Evolutionary conservation across 2,113 vertebrate genomes (phyloP).

Genomic region (Trichomycterus rosablanca): DNA sequence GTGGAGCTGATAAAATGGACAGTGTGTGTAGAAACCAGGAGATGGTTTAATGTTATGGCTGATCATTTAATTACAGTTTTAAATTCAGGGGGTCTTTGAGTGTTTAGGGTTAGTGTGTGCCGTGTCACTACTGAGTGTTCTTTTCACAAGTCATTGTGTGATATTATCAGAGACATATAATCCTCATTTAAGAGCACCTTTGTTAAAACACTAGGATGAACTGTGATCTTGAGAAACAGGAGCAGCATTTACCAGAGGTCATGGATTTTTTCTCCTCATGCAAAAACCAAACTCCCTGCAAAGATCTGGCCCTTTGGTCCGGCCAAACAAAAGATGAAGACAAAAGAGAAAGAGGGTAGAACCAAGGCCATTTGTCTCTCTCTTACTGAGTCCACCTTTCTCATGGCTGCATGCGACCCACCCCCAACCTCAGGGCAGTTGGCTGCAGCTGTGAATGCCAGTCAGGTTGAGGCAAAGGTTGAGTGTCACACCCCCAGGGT

Average conservation of each 20-base stretch:
- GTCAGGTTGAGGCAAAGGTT: constrained; percentile 73
- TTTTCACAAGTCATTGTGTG: constrained; percentile 3
- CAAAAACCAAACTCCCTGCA: constrained; percentile 25
- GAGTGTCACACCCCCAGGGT: constrained; percentile 70
- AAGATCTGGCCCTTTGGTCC: constrained; percentile 23
- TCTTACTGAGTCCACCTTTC: constrained; percentile 27
- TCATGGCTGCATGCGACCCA: constrained; percentile 29
- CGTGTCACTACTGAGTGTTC: background rate
- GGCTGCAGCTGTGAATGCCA: constrained; percentile 62
- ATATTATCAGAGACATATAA: constrained; percentile 24
- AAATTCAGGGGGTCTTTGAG: no score
- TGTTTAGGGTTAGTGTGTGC: no score
- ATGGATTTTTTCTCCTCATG: constrained; percentile 19
- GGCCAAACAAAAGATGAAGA: constrained; percentile 25
- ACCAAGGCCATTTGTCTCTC: constrained; percentile 46
- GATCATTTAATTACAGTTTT: no score
- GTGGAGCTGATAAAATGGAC: no score
- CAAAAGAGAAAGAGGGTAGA: constrained; percentile 48
- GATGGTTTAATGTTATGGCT: no score
- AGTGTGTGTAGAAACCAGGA: no score
- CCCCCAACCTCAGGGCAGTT: constrained; percentile 43
- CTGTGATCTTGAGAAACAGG: constrained; percentile 28
- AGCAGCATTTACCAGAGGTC: constrained; percentile 37
- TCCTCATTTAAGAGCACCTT: constrained; percentile 26
- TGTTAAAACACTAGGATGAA: constrained; percentile 21